Conservation (phyloP, 2,113 vertebrate genomes). For the Ptyas mucosa region DNA sequence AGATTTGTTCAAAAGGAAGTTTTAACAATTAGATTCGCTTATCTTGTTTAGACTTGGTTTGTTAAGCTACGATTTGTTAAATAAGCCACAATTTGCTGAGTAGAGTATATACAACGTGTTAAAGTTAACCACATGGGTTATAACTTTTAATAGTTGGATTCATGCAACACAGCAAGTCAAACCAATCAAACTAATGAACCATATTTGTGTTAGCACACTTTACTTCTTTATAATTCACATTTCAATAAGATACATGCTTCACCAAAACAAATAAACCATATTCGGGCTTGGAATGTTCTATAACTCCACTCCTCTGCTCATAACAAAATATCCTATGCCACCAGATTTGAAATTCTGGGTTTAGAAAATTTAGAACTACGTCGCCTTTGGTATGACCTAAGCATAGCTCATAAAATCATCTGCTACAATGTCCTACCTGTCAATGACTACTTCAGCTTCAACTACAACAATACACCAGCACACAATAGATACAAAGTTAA, state of each 20-base stretch:
- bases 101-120: neutral
- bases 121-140: neutral
- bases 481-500: too few species aligned
- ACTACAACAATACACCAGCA: too few species aligned
- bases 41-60: neutral
- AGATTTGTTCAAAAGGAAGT: neutral
- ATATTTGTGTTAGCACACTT: neutral
- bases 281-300: neutral
- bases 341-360: too few species aligned
- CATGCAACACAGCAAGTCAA: neutral
- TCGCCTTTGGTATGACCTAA: too few species aligned
- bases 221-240: neutral
- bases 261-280: neutral
- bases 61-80: neutral
- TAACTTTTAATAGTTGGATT: neutral
- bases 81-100: neutral
- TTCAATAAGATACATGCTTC: neutral
- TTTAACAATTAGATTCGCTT: neutral
- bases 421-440: too few species aligned
- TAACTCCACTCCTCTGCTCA: too few species aligned
- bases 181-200: neutral
- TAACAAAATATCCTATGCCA: too few species aligned
- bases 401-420: too few species aligned
- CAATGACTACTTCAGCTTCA: too few species aligned
- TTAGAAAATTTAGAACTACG: too few species aligned